These are phyloP conservation scores for Dinoponera quadriceps DNA, from an alignment of 1,140 invertebrate species.

Conservation along the genomic window DNA sequence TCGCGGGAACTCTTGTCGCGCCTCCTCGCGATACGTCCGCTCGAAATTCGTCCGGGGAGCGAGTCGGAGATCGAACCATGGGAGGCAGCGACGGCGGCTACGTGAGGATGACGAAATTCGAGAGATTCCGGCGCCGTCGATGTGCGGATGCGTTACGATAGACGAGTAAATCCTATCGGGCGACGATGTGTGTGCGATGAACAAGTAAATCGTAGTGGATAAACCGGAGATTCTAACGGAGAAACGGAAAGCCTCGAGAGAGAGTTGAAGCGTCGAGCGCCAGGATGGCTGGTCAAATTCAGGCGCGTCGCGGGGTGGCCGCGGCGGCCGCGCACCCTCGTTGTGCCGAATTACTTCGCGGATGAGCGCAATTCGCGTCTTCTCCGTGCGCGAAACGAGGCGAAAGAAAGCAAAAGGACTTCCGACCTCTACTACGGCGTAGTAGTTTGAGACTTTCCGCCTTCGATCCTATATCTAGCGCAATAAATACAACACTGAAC, in stretches of 20 bases:
- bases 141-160: slow-evolving; percentile 23
- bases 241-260: slow-evolving; percentile 8
- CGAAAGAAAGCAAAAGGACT: too few species aligned
- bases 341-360: neutral
- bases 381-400: too few species aligned
- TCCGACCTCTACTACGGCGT: neutral
- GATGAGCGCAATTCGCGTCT: too few species aligned
- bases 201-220: slow-evolving; percentile 34
- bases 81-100: slow-evolving; percentile 7
- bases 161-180: slow-evolving; percentile 18
- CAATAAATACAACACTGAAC: slow-evolving; percentile 57
- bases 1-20: neutral
- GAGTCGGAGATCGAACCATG: neutral
- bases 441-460: slow-evolving; percentile 26
- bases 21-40: slow-evolving; percentile 4
- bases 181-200: slow-evolving; percentile 21
- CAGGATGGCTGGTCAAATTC: neutral
- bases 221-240: slow-evolving; percentile 11
- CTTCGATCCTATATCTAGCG: slow-evolving; percentile 19
- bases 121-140: slow-evolving; percentile 19
- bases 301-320: neutral
- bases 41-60: neutral
- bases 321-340: neutral
- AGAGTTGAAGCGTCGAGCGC: neutral
- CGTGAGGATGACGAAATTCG: slow-evolving; percentile 26